Percentiles rank a stretch among this genome's conserved stretches.
phyloP scores from a whole-genome alignment of 2,888 invertebrate species.

The Diloba caeruleocephala region DNA sequence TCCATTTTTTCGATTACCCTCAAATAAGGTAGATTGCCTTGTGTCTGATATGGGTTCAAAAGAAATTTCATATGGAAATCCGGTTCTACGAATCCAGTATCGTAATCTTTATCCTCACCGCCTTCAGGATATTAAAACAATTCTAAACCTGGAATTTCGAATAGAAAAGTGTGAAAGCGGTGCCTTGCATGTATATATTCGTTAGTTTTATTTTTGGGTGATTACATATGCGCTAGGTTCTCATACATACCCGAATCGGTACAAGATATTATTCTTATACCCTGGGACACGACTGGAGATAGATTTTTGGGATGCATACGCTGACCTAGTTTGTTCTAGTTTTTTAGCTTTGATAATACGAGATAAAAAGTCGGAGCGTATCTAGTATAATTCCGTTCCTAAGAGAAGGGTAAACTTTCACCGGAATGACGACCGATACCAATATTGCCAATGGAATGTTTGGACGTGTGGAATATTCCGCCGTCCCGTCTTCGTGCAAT shows the following conservation, averaged over 20 bases:
- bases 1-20: conserved; percentile 16
- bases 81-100: conserved; percentile 27
- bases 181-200: conserved; percentile 16
- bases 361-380: conserved; percentile 49
- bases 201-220: conserved; percentile 23
- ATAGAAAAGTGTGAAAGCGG: conserved; percentile 25
- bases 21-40: conserved; percentile 28
- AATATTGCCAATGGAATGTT: too few species aligned
- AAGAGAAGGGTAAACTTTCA: conserved; percentile 39
- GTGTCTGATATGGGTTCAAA: conserved; percentile 31
- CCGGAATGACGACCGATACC: conserved; percentile 26
- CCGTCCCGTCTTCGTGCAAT: conserved; percentile 18
- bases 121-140: conserved; percentile 42
- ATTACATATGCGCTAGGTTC: conserved; percentile 2
- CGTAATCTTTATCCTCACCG: conserved; percentile 35
- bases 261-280: conserved; percentile 30
- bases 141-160: conserved; percentile 30
- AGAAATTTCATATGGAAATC: conserved; percentile 24
- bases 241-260: conserved; percentile 18
- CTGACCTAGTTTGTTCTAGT: conserved; percentile 32
- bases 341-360: conserved; percentile 50
- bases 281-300: conserved; percentile 20
- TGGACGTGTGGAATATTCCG: conserved; percentile 38
- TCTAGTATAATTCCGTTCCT: conserved; percentile 31
- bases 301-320: conserved; percentile 33